Evolutionary conservation across 1,140 invertebrate species (phyloP), one percentile per base, ranked within the genome.

Genomic region (Prorops nasuta): DNA sequence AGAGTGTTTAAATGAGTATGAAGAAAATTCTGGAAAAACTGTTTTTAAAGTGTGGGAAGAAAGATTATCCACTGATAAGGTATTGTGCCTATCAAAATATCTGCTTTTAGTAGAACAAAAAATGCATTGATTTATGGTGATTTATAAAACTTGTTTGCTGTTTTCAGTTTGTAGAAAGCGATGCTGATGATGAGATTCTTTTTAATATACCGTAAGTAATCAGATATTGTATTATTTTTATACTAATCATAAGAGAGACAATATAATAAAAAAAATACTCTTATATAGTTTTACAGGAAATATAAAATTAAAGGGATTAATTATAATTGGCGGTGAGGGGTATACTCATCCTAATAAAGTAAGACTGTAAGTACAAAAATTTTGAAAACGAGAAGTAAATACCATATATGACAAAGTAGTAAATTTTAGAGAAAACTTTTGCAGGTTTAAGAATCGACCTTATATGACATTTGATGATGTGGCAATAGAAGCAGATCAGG

Each of bases 41-140:
- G 86, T 98, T 8, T 98, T 98, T 63, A 97, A 96, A 76, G 81
- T 91, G 0, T 98, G 94, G 89, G 91, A 96, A 64, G 83, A 92
- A 39, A 79, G 94, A 55, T 71, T 92, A 18, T 85, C 92, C 66
- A 83, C 79, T 64, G 82, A 83, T 47, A 80, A 86, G 69, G 92
- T 94, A 77, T 71, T 70, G 71, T 51, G 17, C 31, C 16, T 15
- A 24, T 39, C 18, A 37, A 12, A 35, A 44, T 54, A 48, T 7
- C 21, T n/a, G 24, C 14, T 39, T 18, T 34, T 16, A 34, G 3
- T 39, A 39, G 16, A 28, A n/a, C 44, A 44, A 18, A 24, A 40
- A 20, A 34, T n/a, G 44, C 38, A 36, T 44, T 44, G 18, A 19
- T 16, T 9, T n/a, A 51, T 55, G 47, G 37, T 16, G 43, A 21